A percentile compares a stretch with the other conserved stretches of the same genome.
phyloP scores from a whole-genome alignment of 2,797 vertebrate genomes.

The Perodicticus potto region DNA sequence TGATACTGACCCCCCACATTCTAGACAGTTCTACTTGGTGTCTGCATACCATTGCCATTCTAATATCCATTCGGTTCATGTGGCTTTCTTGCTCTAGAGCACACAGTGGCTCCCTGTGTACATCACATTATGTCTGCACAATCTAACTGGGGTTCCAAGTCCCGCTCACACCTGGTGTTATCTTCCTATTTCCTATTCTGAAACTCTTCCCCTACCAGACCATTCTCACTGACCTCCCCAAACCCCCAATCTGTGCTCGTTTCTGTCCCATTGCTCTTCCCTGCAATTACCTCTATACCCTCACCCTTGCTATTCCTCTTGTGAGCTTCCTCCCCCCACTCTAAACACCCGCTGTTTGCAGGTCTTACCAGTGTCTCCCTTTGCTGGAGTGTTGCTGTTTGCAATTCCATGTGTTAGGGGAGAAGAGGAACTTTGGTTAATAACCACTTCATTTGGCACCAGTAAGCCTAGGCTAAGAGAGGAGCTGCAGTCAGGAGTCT shows the following conservation, averaged over 20 bases:
- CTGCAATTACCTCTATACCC: too few species aligned
- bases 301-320: neutral
- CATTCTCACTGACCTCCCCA: neutral
- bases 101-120: neutral
- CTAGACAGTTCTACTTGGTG: neutral
- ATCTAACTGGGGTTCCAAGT: neutral
- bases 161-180: neutral
- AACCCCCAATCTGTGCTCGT: neutral
- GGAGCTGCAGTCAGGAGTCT: neutral
- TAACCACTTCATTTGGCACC: slow-evolving; percentile 63
- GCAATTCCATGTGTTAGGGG: neutral
- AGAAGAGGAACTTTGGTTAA: neutral
- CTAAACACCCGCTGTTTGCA: neutral
- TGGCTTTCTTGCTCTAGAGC: neutral
- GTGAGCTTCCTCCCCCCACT: fast-evolving
- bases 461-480: neutral
- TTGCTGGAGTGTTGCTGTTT: neutral
- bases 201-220: neutral
- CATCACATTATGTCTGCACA: neutral
- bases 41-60: neutral
- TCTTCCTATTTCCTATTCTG: neutral
- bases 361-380: neutral
- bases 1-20: neutral
- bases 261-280: neutral
- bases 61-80: neutral